These are phyloP conservation scores for Rugalucina vietnamica DNA, from an alignment of 2,888 invertebrate species.

Conservation along the genomic window DNA sequence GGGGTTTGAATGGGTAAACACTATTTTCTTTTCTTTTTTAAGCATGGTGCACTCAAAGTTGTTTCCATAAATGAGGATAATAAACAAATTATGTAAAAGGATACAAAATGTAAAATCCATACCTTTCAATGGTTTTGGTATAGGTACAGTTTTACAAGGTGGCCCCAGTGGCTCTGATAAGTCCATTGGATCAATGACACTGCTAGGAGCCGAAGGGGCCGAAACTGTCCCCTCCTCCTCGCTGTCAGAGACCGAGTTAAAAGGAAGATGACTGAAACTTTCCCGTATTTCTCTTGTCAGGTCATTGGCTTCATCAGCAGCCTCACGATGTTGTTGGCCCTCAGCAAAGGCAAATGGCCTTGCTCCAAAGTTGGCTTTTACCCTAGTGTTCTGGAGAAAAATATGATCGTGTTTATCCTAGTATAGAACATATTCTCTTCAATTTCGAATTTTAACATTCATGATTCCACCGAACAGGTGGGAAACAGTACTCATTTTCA, in stretches of 20 bases:
- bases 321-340: conserved; percentile 81
- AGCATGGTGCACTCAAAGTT: too few relatives aligned
- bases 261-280: conserved; percentile 81
- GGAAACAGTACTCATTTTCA: too few relatives aligned
- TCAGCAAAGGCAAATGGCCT: conserved; percentile 82
- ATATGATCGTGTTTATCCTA: not conserved
- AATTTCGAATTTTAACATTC: too few relatives aligned
- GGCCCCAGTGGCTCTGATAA: conserved; percentile 66
- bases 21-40: too few relatives aligned
- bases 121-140: conserved; percentile 79
- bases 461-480: too few relatives aligned
- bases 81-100: too few relatives aligned
- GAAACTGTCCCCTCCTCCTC: conserved; percentile 79
- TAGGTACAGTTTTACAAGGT: conserved; percentile 75
- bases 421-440: too few relatives aligned
- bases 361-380: conserved; percentile 83
- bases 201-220: conserved; percentile 65
- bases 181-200: conserved; percentile 60
- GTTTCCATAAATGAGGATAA: too few relatives aligned
- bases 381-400: conserved; percentile 76
- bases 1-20: too few relatives aligned
- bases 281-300: conserved; percentile 81
- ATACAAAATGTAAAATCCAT: not conserved
- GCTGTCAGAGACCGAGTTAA: conserved; percentile 80
- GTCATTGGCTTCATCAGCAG: conserved; percentile 82